Evolutionary conservation across 2,797 vertebrate genomes (phyloP).

Genomic region (Lepus townsendii): DNA sequence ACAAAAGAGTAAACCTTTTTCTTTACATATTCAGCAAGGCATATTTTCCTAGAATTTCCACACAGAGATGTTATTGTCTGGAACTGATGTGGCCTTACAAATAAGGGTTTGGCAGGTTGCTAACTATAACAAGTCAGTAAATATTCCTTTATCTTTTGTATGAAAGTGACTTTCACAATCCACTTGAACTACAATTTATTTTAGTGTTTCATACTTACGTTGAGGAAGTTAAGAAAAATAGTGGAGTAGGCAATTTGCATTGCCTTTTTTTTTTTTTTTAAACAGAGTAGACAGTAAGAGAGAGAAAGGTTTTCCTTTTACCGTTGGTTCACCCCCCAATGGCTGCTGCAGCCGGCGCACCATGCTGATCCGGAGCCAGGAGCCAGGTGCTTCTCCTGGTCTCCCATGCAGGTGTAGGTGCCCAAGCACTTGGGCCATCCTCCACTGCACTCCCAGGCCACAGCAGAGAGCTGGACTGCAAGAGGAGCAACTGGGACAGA

Average conservation of each 20-base stretch:
- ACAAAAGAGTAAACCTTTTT: slow-evolving; percentile 3
- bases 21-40: background rate
- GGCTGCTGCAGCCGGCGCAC: too few relatives aligned
- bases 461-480: too few relatives aligned
- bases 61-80: slow-evolving; percentile 55
- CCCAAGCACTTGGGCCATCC: too few relatives aligned
- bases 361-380: too few relatives aligned
- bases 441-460: too few relatives aligned
- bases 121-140: slow-evolving; percentile 59
- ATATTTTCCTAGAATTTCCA: slow-evolving; percentile 41
- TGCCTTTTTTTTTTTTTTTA: too few relatives aligned
- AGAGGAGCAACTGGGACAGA: too few relatives aligned
- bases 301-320: too few relatives aligned
- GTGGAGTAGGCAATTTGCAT: background rate
- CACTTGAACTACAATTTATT: slow-evolving; percentile 39
- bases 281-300: too few relatives aligned
- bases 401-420: too few relatives aligned
- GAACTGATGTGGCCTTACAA: background rate
- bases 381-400: too few relatives aligned
- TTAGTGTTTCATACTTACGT: slow-evolving; percentile 53
- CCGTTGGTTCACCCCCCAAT: too few relatives aligned
- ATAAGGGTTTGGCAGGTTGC: background rate
- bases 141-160: slow-evolving; percentile 17
- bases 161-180: slow-evolving; percentile 58
- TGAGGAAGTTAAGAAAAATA: slow-evolving; percentile 52